Evolutionary conservation across 2,888 invertebrate genomes (phyloP).

Genomic region (Camptogramma bilineatum): DNA sequence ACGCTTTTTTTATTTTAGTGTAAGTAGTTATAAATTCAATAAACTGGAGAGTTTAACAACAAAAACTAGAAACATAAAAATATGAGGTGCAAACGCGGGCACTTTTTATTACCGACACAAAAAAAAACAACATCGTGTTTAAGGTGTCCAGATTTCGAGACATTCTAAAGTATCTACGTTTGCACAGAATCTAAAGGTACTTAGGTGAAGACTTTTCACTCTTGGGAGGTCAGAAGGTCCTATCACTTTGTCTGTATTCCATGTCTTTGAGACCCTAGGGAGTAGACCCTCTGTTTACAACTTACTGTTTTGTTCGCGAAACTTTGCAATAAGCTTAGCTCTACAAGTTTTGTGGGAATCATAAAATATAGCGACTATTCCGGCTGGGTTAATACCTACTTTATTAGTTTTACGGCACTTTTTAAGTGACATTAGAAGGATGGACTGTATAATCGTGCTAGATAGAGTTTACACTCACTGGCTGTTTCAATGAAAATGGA

Average conservation of each 20-base stretch:
- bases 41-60: no score
- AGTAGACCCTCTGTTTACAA: constrained; percentile 19
- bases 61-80: no score
- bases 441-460: constrained; percentile 6
- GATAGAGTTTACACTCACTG: not conserved
- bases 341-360: constrained; percentile 39
- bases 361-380: constrained; percentile 33
- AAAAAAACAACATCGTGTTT: no score
- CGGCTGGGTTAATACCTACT: constrained; percentile 14
- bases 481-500: not conserved
- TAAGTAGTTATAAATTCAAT: no score
- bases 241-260: constrained; percentile 6
- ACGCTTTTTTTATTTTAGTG: no score
- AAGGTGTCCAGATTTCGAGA: no score
- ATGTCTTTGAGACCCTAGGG: constrained; percentile 10
- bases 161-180: no score
- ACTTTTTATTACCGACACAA: no score
- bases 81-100: no score
- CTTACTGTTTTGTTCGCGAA: constrained; percentile 32
- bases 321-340: constrained; percentile 43
- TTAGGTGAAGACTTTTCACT: constrained; percentile 1
- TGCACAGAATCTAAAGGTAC: not conserved
- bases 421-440: constrained; percentile 13
- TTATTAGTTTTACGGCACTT: constrained; percentile 28
- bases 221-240: constrained; percentile 5